Evolutionary conservation across 2,797 vertebrate species (phyloP), one percentile per base, ranked within the genome.

Genomic region (Hylomyscus alleni): DNA sequence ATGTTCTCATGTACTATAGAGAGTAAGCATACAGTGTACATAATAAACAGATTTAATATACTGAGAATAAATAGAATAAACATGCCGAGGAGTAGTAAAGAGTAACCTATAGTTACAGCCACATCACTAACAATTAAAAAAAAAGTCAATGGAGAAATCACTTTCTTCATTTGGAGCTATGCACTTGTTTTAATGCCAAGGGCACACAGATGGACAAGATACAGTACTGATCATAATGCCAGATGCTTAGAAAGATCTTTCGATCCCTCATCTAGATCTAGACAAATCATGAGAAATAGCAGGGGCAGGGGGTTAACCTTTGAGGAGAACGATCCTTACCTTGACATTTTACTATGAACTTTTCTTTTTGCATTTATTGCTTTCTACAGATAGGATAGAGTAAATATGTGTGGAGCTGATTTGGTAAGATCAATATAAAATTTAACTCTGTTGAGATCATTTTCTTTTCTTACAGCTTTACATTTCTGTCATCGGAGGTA

Each of bases 1-100:
- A 87, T n/a, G 24, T 89, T 56, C 72, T 37, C 85, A 88, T 73
- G 34, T 13, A 47, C 91, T 67, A 50, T 85, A 81, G 6, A 47
- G 91, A 96, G 91, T 17, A 47, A 13, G 82, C 40, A 50, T 88
- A 85, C 19, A 58, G 78, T 67, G 20, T 34, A 60, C 20, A 90
- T 76, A 89, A 85, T 54, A 93, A 81, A 73, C 54, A 56, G 19
- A 73, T 93, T 81, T 78, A 52, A 69, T 81, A 60, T 67, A 37
- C 40, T 40, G 73, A 76, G 81, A 94, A 92, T 94, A 95, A 92
- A 92, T 73, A 95, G 52, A 93, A 95, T 81, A 86, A 90, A 52
- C 10, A 86, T 26, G 92, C 44, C 6, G 47, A 34, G 77, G 83
- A 78, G 52, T 58, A 69, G 17, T 34, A 76, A 72, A 90, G 60